Percentiles rank a stretch among this genome's conserved stretches.
phyloP scores from a whole-genome alignment of 64 coral and sea anemone genomes.

The Actinia equina region DNA sequence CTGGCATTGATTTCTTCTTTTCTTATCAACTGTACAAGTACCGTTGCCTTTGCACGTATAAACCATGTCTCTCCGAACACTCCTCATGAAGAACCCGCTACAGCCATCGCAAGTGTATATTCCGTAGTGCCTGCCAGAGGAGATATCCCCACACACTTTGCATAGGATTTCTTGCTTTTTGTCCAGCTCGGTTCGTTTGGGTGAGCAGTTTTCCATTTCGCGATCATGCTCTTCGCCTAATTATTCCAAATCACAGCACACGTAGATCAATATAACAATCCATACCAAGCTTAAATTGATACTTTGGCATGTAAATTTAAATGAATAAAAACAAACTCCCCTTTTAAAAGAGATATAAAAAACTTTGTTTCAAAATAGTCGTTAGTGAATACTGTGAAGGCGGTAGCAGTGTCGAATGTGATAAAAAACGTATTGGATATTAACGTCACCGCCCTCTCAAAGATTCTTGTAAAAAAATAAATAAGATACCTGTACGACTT shows the following conservation, averaged over 20 bases:
- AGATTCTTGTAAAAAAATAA: slow-evolving; percentile 2
- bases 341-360: not conserved
- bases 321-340: not conserved
- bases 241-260: slow-evolving; percentile 47
- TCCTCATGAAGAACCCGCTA: slow-evolving; percentile 94
- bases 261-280: slow-evolving; percentile 5
- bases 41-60: slow-evolving; percentile 97
- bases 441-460: slow-evolving; percentile 21
- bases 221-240: slow-evolving; percentile 51
- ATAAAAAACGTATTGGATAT: not conserved
- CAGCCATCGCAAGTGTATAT: slow-evolving; percentile 94
- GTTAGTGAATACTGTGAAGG: not conserved
- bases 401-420: not conserved
- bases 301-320: not conserved
- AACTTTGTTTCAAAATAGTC: not conserved
- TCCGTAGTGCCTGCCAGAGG: slow-evolving; percentile 88
- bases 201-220: slow-evolving; percentile 71
- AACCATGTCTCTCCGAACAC: slow-evolving; percentile 90
- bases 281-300: not conserved
- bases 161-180: slow-evolving; percentile 90
- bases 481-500: slow-evolving; percentile 34
- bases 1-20: slow-evolving; percentile 93
- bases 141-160: slow-evolving; percentile 97
- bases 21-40: slow-evolving; percentile 91
- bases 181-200: slow-evolving; percentile 49